phyloP scores from a whole-genome alignment of 1,140 invertebrate genomes.

The Caenorhabditis elegans region DNA sequence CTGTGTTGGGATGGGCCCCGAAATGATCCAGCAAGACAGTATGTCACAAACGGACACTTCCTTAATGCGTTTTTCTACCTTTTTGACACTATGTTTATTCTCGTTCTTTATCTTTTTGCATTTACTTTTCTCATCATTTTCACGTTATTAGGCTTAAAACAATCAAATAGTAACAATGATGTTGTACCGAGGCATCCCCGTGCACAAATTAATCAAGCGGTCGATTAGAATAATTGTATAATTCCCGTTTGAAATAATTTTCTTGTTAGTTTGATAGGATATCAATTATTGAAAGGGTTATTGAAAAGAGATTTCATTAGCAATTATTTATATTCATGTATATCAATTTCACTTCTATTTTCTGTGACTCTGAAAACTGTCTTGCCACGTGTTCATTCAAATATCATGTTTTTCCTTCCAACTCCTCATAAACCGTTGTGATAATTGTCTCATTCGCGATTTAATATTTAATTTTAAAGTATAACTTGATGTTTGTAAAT shows the following conservation, averaged over 20 bases:
- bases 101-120: neutral
- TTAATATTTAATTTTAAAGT: no score
- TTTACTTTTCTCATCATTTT: neutral
- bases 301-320: no score
- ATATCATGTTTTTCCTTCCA: neutral
- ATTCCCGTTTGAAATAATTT: no score
- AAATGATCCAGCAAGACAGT: neutral
- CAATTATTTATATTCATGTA: neutral
- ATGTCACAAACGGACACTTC: neutral
- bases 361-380: conserved; percentile 17
- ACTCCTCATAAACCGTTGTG: conserved; percentile 3
- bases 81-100: neutral
- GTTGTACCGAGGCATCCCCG: no score
- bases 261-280: no score
- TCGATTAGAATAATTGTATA: no score
- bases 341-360: no score
- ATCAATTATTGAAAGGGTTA: no score
- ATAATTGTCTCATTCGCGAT: conserved; percentile 27
- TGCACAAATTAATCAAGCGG: no score
- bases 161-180: no score
- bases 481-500: no score
- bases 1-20: conserved; percentile 8
- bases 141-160: neutral
- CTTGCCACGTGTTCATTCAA: neutral
- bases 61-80: neutral